A percentile compares a stretch with the other conserved stretches of the same genome.
Evolutionary conservation across 2,888 invertebrate genomes (phyloP).

Genomic region (Odontocolon sp.): DNA sequence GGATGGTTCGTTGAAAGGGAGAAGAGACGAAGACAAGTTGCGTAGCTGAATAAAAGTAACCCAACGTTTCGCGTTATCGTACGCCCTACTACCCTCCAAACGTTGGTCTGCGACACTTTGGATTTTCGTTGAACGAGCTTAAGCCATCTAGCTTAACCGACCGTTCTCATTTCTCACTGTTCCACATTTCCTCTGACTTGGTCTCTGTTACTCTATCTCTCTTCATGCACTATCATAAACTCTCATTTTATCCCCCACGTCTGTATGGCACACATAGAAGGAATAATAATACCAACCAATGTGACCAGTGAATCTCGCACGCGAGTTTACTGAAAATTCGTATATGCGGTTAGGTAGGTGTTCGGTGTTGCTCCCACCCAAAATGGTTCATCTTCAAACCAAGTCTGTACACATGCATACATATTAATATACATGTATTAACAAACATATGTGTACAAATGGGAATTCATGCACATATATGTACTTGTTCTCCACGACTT

Average conservation of each 20-base stretch:
- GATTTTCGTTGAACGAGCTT: slow-evolving; percentile 39
- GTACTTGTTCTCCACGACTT: slow-evolving; percentile 8
- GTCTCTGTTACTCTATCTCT: not conserved
- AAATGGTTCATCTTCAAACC: no score
- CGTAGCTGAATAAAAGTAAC: not conserved
- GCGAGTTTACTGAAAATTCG: not conserved
- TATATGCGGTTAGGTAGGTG: not conserved
- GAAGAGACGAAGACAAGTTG: slow-evolving; percentile 6
- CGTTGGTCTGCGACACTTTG: slow-evolving; percentile 17
- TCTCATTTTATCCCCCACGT: not conserved
- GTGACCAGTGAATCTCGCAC: not conserved
- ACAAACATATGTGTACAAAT: no score
- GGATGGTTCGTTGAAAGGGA: not conserved
- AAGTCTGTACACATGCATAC: no score
- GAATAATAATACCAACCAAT: not conserved
- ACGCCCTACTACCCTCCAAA: not conserved
- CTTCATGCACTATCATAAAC: not conserved
- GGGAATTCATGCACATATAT: no score
- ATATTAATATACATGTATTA: no score
- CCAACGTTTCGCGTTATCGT: not conserved
- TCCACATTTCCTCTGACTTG: not conserved
- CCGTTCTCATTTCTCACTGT: slow-evolving; percentile 33
- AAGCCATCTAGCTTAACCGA: slow-evolving; percentile 37
- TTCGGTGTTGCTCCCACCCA: not conserved
- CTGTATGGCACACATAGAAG: not conserved